phyloP scores from a whole-genome alignment of 2,888 invertebrate genomes.

The Hydroisotoma schaefferi region DNA sequence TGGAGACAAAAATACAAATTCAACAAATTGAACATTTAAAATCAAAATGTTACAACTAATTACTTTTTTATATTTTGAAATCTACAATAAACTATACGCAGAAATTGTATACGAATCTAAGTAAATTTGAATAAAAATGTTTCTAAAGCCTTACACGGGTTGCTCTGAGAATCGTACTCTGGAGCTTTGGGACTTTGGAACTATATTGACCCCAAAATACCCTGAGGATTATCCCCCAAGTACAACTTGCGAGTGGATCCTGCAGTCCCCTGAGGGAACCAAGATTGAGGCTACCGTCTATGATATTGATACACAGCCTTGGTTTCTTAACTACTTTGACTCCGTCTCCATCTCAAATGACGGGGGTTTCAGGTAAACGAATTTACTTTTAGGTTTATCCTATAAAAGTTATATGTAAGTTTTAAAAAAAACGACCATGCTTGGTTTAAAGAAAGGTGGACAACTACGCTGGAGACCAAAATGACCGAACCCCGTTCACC shows the following conservation, averaged over 20 bases:
- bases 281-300: constrained; percentile 41
- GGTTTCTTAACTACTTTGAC: constrained; percentile 47
- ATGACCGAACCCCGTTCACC: constrained; percentile 42
- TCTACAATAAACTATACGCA: too few species aligned
- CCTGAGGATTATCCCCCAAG: constrained; percentile 32
- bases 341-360: constrained; percentile 37
- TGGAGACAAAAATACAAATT: too few species aligned
- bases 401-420: too few species aligned
- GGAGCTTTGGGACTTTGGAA: constrained; percentile 23
- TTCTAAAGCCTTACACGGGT: constrained; percentile 12
- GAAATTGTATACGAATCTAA: too few species aligned
- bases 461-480: constrained; percentile 44
- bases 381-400: too few species aligned
- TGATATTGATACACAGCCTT: constrained; percentile 45
- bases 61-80: too few species aligned
- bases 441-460: constrained; percentile 20
- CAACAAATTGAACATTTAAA: too few species aligned
- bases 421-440: too few species aligned
- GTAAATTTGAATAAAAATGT: too few species aligned
- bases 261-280: constrained; percentile 33
- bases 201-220: constrained; percentile 24
- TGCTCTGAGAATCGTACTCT: constrained; percentile 22
- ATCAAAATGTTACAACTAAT: too few species aligned
- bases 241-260: constrained; percentile 21
- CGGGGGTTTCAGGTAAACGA: too few species aligned